Conservation (phyloP, 2,888 invertebrate species). For the Biston stratarius region DNA sequence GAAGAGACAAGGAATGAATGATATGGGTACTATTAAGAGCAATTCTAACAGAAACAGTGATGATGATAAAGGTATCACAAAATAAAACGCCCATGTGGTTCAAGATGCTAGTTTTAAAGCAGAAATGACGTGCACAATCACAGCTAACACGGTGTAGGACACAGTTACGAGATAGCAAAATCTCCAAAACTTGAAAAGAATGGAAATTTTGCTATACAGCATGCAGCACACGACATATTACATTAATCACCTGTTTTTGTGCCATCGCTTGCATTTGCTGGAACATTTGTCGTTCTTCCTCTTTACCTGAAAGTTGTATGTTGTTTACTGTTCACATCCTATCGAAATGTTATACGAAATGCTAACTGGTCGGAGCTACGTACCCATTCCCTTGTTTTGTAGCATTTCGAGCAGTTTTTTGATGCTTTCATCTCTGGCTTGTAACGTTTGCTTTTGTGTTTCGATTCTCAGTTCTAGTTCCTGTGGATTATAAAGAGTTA, state of each 20-base stretch:
- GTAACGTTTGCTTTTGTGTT: slow-evolving; percentile 98
- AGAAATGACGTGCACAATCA: slow-evolving; percentile 76
- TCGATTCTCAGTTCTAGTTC: slow-evolving; percentile 98
- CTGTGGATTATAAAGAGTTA: slow-evolving; percentile 79
- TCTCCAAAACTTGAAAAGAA: slow-evolving; percentile 53
- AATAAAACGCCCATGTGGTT: slow-evolving; percentile 85
- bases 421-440: slow-evolving; percentile 98
- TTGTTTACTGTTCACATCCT: slow-evolving; percentile 16
- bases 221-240: slow-evolving; percentile 58
- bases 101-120: slow-evolving; percentile 70
- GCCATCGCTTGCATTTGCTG: slow-evolving; percentile 99
- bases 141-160: slow-evolving; percentile 70
- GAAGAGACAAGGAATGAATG: slow-evolving; percentile 79
- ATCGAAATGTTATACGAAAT: slow-evolving; percentile 39
- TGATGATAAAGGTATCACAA: slow-evolving; percentile 86
- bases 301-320: slow-evolving; percentile 91
- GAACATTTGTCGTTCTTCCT: slow-evolving; percentile 98
- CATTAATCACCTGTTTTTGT: slow-evolving; percentile 94
- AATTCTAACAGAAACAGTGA: slow-evolving; percentile 84
- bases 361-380: slow-evolving; percentile 67
- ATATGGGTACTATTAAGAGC: slow-evolving; percentile 84
- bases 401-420: slow-evolving; percentile 99
- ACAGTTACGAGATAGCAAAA: slow-evolving; percentile 58
- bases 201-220: slow-evolving; percentile 61
- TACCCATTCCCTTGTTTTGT: slow-evolving; percentile 98